Evolutionary conservation across 2,888 invertebrate genomes (phyloP).

Genomic region (Iselma pallidipennis): DNA sequence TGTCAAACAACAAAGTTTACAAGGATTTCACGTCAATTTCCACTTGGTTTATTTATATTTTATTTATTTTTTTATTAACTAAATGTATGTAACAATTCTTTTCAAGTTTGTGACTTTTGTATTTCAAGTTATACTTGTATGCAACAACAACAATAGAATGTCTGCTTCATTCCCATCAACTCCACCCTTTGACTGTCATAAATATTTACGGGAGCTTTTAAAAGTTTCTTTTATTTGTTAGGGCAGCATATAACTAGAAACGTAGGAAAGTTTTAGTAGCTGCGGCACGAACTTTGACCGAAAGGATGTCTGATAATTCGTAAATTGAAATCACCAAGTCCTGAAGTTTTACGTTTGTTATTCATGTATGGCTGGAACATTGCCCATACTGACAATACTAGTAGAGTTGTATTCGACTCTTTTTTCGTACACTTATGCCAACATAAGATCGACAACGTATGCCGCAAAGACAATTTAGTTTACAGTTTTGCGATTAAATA

Average conservation of each 20-base stretch:
- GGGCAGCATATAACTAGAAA: background rate
- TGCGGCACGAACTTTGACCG: slow-evolving; percentile 8
- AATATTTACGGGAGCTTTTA: slow-evolving; percentile 9
- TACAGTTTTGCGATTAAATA: slow-evolving; percentile 23
- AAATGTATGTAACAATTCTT: too few species aligned
- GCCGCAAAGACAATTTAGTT: slow-evolving; percentile 23
- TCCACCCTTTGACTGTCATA: slow-evolving; percentile 3
- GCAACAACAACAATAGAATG: background rate
- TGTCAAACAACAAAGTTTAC: too few species aligned
- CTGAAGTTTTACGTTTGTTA: slow-evolving; percentile 28
- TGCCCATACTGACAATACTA: slow-evolving; percentile 25
- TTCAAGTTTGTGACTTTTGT: background rate
- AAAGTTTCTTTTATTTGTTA: slow-evolving; percentile 5
- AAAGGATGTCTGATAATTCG: slow-evolving; percentile 23
- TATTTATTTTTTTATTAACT: too few species aligned
- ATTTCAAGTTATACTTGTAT: background rate
- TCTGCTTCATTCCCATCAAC: background rate
- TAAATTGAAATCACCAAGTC: slow-evolving; percentile 24
- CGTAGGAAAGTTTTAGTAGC: background rate
- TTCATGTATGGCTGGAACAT: slow-evolving; percentile 31
- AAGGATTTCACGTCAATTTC: too few species aligned
- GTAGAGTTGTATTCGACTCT: slow-evolving; percentile 27
- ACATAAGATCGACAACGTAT: slow-evolving; percentile 21
- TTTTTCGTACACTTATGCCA: slow-evolving; percentile 20
- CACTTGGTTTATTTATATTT: too few species aligned